Percentiles rank a stretch among this genome's conserved stretches.
Evolutionary conservation across 2,113 vertebrate genomes (phyloP).

Genomic region (Bubo blakistoni): DNA sequence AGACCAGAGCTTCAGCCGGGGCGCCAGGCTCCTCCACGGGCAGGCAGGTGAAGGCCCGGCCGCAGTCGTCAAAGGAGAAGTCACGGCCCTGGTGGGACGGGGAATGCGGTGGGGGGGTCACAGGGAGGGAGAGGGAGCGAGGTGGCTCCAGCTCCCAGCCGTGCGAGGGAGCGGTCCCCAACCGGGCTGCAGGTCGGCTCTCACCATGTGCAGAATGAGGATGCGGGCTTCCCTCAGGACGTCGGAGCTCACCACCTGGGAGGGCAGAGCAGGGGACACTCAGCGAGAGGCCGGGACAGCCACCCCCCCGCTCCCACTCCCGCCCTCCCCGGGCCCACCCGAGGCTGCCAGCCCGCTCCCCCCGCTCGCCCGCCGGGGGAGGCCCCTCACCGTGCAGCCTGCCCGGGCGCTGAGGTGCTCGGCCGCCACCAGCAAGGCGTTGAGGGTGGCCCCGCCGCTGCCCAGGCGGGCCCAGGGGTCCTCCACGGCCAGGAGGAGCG

Average conservation of each 20-base stretch:
- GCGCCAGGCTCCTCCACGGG: slow-evolving; percentile 65
- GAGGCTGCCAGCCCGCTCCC: too few species aligned
- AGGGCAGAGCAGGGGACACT: neutral
- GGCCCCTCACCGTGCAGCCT: slow-evolving; percentile 82
- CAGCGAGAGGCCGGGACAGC: neutral
- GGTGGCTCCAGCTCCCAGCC: too few species aligned
- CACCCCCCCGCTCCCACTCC: neutral
- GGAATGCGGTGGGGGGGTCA: neutral
- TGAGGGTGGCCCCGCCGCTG: slow-evolving; percentile 93
- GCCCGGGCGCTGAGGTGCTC: slow-evolving; percentile 89
- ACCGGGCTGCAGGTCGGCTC: neutral
- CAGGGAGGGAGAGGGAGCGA: rapidly evolving
- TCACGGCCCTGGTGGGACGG: slow-evolving; percentile 80
- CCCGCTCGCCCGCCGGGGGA: too few species aligned
- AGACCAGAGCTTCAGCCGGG: slow-evolving; percentile 78
- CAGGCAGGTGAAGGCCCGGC: slow-evolving; percentile 89
- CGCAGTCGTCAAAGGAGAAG: slow-evolving; percentile 91
- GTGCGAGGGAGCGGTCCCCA: rapidly evolving
- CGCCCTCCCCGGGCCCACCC: neutral
- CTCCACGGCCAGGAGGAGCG: slow-evolving; percentile 80
- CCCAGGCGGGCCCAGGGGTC: slow-evolving; percentile 83
- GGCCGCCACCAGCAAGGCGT: slow-evolving; percentile 89
- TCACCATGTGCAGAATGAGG: slow-evolving; percentile 91
- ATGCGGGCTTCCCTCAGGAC: slow-evolving; percentile 82
- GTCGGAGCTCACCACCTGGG: slow-evolving; percentile 89